A percentile compares a stretch with the other conserved stretches of the same genome.
Conservation (phyloP, 2,888 invertebrate species). For the Spisula subtruncata region DNA sequence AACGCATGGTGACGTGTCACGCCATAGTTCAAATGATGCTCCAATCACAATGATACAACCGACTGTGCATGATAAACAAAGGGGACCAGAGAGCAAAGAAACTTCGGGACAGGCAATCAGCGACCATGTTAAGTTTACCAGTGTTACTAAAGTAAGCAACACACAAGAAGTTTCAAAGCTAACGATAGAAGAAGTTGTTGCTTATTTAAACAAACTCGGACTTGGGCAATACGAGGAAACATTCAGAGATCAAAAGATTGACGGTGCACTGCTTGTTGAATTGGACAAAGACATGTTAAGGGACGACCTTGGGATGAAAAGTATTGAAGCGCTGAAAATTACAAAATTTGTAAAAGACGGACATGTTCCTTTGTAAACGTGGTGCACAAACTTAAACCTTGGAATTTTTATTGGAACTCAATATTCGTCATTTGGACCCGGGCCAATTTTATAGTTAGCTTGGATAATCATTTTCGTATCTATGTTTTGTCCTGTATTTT, state of each 20-base stretch:
- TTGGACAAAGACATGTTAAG: slow-evolving; percentile 62
- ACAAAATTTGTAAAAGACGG: slow-evolving; percentile 71
- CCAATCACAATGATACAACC: slow-evolving; percentile 15
- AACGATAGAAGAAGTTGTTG: slow-evolving; percentile 66
- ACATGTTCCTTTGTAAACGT: slow-evolving; percentile 62
- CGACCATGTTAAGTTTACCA: not conserved
- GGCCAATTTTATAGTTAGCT: too few relatives aligned
- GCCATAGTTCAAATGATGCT: slow-evolving; percentile 6
- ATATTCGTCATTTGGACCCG: too few relatives aligned
- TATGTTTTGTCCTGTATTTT: too few relatives aligned
- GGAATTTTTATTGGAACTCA: not conserved
- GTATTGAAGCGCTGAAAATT: slow-evolving; percentile 69
- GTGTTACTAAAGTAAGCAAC: slow-evolving; percentile 12
- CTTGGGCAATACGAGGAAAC: slow-evolving; percentile 66
- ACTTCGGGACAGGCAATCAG: not conserved
- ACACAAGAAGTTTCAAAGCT: slow-evolving; percentile 60
- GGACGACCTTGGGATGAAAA: slow-evolving; percentile 69
- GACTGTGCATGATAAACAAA: not conserved
- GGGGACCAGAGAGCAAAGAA: not conserved
- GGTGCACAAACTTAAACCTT: not conserved
- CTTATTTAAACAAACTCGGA: slow-evolving; percentile 67
- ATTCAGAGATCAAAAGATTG: slow-evolving; percentile 69
- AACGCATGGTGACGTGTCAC: not conserved
- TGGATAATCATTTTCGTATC: too few relatives aligned
- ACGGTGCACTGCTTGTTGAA: slow-evolving; percentile 67